Evolutionary conservation across 2,888 invertebrate species (phyloP).

Genomic region (Standfussiana lucernea): DNA sequence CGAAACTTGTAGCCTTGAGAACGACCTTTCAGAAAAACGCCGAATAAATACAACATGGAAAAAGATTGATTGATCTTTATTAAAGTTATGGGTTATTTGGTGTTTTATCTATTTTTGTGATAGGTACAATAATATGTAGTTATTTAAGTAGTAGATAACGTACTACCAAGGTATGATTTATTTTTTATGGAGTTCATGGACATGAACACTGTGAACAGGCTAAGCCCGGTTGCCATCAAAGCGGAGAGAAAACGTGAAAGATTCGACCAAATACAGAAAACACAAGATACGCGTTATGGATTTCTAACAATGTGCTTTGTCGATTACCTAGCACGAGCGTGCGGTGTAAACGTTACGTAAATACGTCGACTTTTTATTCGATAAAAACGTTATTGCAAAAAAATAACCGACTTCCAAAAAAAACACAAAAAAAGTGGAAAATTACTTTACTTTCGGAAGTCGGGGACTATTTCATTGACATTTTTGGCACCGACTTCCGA

Average conservation of each 20-base stretch:
- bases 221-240: neutral
- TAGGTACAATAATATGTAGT: neutral
- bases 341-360: no score
- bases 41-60: conserved; percentile 30
- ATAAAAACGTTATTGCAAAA: no score
- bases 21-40: conserved; percentile 25
- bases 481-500: no score
- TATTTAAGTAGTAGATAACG: neutral
- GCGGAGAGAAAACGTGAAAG: neutral
- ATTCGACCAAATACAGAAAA: neutral
- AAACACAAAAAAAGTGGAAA: no score
- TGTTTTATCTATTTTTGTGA: neutral
- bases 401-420: no score
- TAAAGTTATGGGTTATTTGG: conserved; percentile 2
- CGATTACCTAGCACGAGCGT: neutral
- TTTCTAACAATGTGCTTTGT: neutral
- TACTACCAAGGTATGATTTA: neutral
- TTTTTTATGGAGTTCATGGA: neutral
- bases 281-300: neutral
- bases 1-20: conserved; percentile 33
- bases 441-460: no score
- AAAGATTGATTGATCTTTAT: conserved; percentile 35
- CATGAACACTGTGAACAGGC: neutral
- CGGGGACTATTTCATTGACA: no score
- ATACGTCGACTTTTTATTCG: no score